Base-by-base conservation (phyloP, 2,797 vertebrate species). In the Alca torda region DNA sequence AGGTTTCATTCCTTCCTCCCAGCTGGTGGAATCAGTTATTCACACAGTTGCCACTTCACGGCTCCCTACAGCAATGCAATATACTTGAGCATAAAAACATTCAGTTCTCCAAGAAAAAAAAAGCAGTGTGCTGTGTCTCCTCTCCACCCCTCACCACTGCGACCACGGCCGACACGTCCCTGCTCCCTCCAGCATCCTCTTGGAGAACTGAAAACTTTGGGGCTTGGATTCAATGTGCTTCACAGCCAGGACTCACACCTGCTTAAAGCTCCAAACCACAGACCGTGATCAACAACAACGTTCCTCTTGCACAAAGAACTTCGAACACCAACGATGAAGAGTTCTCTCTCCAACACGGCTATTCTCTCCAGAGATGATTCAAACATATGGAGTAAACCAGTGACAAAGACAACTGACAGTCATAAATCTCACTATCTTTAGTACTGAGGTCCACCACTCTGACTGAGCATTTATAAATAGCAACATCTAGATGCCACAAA, bases 231-330 rank as follows among this genome's bases (percentile, higher is more conserved):
- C 8, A 2, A 33, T 7, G 31, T n/a, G 41, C 45, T 67, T 56
- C 76, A n/a, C 43, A 50, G 64, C 10, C 4, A 0, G 28, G 48
- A 50, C 46, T 56, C 21, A 39, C 20, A 39, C 25, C 45, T 33
- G 18, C 57, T 43, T 54, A 46, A 53, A 59, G 45, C 54, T 67
- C 78, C 73, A 43, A 37, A 69, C 23, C 13, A n/a, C 31, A 61
- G 19, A 17, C 25, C 4, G 0, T 3, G 20, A 63, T 25, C 50
- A 78, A 43, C 31, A 17, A 2, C 0, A 1, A 50, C 1, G 7
- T 25, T 64, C 46, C 53, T 61, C 63, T 61, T 56, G 25, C 46
- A 56, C 13, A 30, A 50, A 50, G 35, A 50, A 16, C 24, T 70
- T 11, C 33, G 67, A 75, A 54, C 13, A 30, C 6, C 46, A 65